Evolutionary conservation across 2,113 vertebrate genomes (phyloP), one percentile per base, ranked within the genome.

Genomic region (Vicugna pacos): DNA sequence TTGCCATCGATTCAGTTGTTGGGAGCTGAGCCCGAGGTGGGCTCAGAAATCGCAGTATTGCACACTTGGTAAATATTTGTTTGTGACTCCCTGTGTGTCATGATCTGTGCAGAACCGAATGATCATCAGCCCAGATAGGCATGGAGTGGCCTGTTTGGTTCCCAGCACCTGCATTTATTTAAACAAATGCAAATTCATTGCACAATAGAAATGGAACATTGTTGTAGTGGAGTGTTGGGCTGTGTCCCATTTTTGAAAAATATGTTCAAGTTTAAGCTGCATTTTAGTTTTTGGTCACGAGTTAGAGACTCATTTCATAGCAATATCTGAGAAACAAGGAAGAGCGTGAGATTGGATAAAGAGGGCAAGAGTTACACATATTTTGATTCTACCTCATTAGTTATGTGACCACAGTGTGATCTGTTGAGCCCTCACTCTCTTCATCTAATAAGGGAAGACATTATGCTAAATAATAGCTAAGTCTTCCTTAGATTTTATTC

Each of bases 111-210:
- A 69, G 70, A 42, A 85, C 9, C 38, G n/a, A 30, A 8, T 35
- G 20, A 50, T 26, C 62, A 86, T 46, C 19, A 14, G 42, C 86
- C 19, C 54, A 88, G 26, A 6, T 11, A 56, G 24, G 2, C 22
- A 22, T 32, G 70, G 52, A 70, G 2, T 20, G 52, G 9, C 48
- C 92, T 87, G 10, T 56, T 83, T 94, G 69, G 9, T 93, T 84
- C 26, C 24, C 12, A 83, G 70, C 22, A 75, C 52, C 69, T 92
- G 24, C 14, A n/a, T 28, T 86, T 69, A 65, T 80, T 82, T 89
- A 94, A 77, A 64, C 13, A 96, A 91, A 85, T 83, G n/a, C 58
- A 92, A 82, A 91, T 83, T 5, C 28, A 16, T 50, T 91, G 48
- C n/a, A 70, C 28, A 76, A 30, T 46, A 72, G 30, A 19, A 75